A percentile compares a stretch with the other conserved stretches of the same genome.
Conservation (phyloP, 2,797 vertebrate genomes). For the Takifugu rubripes region DNA sequence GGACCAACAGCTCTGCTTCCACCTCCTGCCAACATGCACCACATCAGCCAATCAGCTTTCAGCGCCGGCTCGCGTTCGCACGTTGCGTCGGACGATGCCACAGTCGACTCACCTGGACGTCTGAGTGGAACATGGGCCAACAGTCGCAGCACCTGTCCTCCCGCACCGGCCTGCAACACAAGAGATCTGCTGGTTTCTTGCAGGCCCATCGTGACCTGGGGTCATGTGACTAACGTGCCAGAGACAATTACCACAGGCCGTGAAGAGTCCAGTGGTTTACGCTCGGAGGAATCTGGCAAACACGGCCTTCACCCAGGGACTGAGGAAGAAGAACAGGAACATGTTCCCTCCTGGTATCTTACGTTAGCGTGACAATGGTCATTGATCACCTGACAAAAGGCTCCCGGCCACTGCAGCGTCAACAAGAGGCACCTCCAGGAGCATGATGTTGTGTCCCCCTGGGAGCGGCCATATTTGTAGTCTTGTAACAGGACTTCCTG, state of each 20-base stretch:
- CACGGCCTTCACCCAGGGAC: slow-evolving; percentile 42
- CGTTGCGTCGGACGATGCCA: no score
- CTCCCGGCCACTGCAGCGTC: slow-evolving; percentile 75
- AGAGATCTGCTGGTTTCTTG: no score
- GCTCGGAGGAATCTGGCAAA: slow-evolving; percentile 60
- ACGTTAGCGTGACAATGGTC: not conserved
- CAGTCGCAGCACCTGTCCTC: slow-evolving; percentile 56
- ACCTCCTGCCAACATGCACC: slow-evolving; percentile 36
- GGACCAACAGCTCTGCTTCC: slow-evolving; percentile 39
- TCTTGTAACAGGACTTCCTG: slow-evolving; percentile 15
- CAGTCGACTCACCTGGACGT: slow-evolving; percentile 60
- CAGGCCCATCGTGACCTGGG: no score
- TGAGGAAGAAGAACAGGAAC: slow-evolving; percentile 20
- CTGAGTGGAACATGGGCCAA: slow-evolving; percentile 71
- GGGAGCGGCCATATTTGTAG: slow-evolving; percentile 36
- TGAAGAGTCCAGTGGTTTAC: slow-evolving; percentile 76
- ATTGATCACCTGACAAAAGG: slow-evolving; percentile 74
- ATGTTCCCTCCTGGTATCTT: no score
- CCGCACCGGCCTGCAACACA: slow-evolving; percentile 53
- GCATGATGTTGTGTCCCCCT: slow-evolving; percentile 24
- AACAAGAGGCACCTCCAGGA: slow-evolving; percentile 71
- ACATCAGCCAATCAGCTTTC: not conserved
- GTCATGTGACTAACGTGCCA: not conserved
- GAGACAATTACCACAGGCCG: slow-evolving; percentile 63
- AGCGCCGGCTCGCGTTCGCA: not conserved